A percentile compares a stretch with the other conserved stretches of the same genome.
Evolutionary conservation across 1,140 invertebrate genomes (phyloP).

Genomic region (Listronotus oregonensis): DNA sequence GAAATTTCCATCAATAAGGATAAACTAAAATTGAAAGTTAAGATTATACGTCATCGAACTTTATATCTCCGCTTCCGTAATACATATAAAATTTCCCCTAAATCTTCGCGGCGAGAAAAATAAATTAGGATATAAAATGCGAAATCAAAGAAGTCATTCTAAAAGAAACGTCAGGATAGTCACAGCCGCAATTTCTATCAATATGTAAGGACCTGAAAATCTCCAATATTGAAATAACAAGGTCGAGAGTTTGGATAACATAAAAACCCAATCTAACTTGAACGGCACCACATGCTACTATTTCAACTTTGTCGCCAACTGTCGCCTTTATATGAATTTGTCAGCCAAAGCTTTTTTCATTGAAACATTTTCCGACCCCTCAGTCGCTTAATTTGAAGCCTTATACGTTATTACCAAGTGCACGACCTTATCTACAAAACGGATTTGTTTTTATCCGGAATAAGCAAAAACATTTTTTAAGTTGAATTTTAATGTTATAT

Average conservation of each 20-base stretch:
- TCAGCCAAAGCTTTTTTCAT: slow-evolving; percentile 25
- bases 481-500: too few species aligned
- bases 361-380: too few species aligned
- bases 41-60: slow-evolving; percentile 9
- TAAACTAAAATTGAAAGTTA: too few species aligned
- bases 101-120: slow-evolving; percentile 25
- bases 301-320: slow-evolving; percentile 44
- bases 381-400: too few species aligned
- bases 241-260: slow-evolving; percentile 42
- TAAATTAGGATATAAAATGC: slow-evolving; percentile 27
- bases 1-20: too few species aligned
- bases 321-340: slow-evolving; percentile 43
- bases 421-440: too few species aligned
- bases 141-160: slow-evolving; percentile 28
- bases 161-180: slow-evolving; percentile 29
- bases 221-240: slow-evolving; percentile 45
- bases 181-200: slow-evolving; percentile 39
- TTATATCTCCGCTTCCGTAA: slow-evolving; percentile 20
- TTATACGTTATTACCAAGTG: too few species aligned
- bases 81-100: slow-evolving; percentile 23
- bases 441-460: too few species aligned
- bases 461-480: too few species aligned
- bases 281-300: slow-evolving; percentile 44
- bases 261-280: slow-evolving; percentile 48
- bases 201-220: slow-evolving; percentile 45